Conservation (phyloP, 2,797 vertebrate genomes). For the Sebastiscus tertius region DNA sequence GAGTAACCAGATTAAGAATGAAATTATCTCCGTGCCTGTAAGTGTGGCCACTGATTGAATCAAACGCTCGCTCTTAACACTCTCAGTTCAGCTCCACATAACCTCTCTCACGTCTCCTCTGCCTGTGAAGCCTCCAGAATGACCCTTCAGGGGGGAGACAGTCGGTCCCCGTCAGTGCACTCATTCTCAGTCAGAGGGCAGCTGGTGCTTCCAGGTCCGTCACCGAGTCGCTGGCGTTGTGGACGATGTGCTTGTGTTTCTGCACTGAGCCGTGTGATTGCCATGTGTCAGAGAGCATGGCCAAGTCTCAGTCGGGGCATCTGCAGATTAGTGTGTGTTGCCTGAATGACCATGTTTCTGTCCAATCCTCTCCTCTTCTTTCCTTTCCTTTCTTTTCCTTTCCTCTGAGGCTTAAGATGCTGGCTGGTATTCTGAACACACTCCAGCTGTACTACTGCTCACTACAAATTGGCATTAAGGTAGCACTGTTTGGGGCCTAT, state of each 20-base stretch:
- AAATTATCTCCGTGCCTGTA: constrained; percentile 13
- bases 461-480: not conserved
- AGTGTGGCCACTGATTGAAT: constrained; percentile 43
- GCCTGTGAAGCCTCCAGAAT: constrained; percentile 35
- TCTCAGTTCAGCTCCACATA: constrained; percentile 17
- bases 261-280: constrained; percentile 73
- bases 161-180: constrained; percentile 26
- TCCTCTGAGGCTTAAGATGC: constrained; percentile 25
- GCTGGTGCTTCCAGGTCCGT: constrained; percentile 54
- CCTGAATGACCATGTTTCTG: constrained; percentile 36
- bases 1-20: constrained; percentile 36
- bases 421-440: constrained; percentile 19
- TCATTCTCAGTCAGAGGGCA: constrained; percentile 50
- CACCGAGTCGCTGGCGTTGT: constrained; percentile 39
- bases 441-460: constrained; percentile 2
- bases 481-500: not conserved
- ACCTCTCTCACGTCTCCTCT: not conserved
- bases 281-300: constrained; percentile 69
- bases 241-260: constrained; percentile 56
- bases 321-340: constrained; percentile 53
- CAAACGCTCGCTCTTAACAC: constrained; percentile 15
- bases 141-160: constrained; percentile 25
- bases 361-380: not conserved
- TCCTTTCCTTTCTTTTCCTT: not conserved
- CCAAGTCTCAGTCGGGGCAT: constrained; percentile 60